Evolutionary conservation across 2,888 invertebrate species (phyloP).

Genomic region (Tenthredo livida): DNA sequence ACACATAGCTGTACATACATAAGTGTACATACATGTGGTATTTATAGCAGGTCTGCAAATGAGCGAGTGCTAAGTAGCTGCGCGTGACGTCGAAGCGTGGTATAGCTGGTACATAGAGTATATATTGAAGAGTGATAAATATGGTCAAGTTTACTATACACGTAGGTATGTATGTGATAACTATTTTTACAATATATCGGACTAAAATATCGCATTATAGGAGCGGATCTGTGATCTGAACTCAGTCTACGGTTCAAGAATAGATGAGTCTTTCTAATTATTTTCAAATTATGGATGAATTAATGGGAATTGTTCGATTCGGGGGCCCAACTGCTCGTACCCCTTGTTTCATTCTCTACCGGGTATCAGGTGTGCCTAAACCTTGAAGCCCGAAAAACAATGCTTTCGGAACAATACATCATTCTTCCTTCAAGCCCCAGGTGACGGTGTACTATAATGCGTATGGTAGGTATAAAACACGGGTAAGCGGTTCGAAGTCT

Average conservation of each 20-base stretch:
- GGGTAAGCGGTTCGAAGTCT: conserved; percentile 1
- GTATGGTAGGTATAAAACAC: not conserved
- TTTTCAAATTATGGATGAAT: not conserved
- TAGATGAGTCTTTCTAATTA: no score
- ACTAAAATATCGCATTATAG: not conserved
- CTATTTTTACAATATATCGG: not conserved
- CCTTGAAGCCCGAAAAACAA: not conserved
- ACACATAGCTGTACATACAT: not conserved
- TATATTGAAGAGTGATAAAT: not conserved
- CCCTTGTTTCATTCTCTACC: not conserved
- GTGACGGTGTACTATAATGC: not conserved
- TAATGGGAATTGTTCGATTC: not conserved
- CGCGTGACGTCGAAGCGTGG: not conserved
- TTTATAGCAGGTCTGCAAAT: conserved; percentile 13
- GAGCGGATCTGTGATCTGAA: not conserved
- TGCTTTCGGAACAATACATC: conserved; percentile 1
- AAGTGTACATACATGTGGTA: not conserved
- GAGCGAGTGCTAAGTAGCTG: conserved; percentile 27
- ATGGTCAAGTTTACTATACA: not conserved
- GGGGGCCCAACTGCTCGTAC: not conserved
- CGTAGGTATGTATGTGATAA: not conserved
- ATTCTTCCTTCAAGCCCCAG: conserved; percentile 21
- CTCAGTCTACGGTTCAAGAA: no score
- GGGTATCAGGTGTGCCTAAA: not conserved
- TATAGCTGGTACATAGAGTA: not conserved